Evolutionary conservation across 2,888 invertebrate species (phyloP), one percentile per base, ranked within the genome.

Genomic region (Pomacea canaliculata): DNA sequence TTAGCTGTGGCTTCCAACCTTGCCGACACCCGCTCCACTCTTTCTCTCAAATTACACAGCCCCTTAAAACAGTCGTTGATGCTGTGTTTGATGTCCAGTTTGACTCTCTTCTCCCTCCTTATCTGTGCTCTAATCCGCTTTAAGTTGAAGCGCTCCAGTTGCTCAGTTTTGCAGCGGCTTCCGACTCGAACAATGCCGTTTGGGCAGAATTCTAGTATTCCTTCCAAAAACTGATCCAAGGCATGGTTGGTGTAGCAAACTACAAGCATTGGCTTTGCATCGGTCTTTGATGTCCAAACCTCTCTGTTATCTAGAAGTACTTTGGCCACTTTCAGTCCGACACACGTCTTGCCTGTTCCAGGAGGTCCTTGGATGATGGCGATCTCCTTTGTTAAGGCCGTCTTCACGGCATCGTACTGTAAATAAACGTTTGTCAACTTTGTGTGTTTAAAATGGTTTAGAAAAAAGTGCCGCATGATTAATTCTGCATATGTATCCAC

Each of bases 321-420:
- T 70, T 88, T 81, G 0, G 94, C 94, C 37, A 97, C 93, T 92
- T 95, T 94, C 59, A 95, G 91, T 0, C 96, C 96, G 81, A 96
- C 90, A 88, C 93, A 95, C 0, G 96, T 96, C 92, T 96, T 96
- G 0, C 96, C 96, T 0, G 96, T 96, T 9, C 96, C 96, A 0
- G 96, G 96, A 0, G 96, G 96, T 0, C 96, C 90, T 82, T 90
- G 90, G 48, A 89, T 88, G 46, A 90, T 78, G 0, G 87, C 85
- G 77, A 90, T 81, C 70, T 89, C 87, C 71, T 86, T 85, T n/a
- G 87, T 87, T 12, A 90, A 77, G 7, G 89, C 88, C 10, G 84
- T 83, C 63, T 84, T 81, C 13, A 90, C 78, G 1, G 90, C 90
- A n/a, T 80, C 71, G 68, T 79, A 82, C 75, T 90, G 77, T 63